These are phyloP conservation scores for Paraescarpia echinospica DNA, from an alignment of 1,140 invertebrate genomes.

Conservation along the genomic window DNA sequence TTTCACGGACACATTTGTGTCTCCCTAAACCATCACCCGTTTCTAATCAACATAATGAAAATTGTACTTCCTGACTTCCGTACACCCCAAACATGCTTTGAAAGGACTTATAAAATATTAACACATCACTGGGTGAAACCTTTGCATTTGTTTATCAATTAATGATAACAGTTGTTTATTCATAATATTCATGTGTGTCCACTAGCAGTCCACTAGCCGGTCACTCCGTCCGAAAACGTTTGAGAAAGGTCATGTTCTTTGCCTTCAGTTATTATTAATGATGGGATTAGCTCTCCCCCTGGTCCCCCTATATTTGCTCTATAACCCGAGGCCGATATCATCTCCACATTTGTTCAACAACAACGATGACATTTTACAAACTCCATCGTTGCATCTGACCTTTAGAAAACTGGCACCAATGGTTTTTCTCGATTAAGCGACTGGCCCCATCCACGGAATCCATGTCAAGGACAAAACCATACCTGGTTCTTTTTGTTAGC, in stretches of 20 bases:
- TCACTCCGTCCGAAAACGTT: neutral
- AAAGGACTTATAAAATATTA: neutral
- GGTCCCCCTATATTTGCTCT: neutral
- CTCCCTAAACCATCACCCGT: neutral
- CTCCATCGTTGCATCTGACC: neutral
- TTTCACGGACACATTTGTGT: too few species aligned
- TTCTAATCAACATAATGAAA: neutral
- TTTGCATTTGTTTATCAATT: neutral
- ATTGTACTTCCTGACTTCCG: too few species aligned
- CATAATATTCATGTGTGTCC: neutral
- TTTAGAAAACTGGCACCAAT: neutral
- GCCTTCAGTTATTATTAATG: neutral
- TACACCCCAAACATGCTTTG: too few species aligned
- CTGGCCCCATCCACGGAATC: neutral
- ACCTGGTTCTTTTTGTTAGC: neutral
- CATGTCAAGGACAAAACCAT: neutral
- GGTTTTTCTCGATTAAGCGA: neutral
- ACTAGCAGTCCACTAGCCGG: neutral
- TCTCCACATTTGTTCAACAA: neutral
- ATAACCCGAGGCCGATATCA: neutral
- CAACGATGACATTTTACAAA: neutral
- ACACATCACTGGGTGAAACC: neutral
- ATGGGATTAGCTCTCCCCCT: neutral
- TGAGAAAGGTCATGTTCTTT: neutral
- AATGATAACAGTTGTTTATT: neutral